Percentiles rank a stretch among this genome's conserved stretches.
Conservation (phyloP, 2,113 vertebrate species). For the cattle (Bos taurus) region ARS-UCD2.0 NC_037342.1:77452501-77453000, state of each 20-base stretch:
- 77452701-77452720: background rate
- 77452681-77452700: background rate
- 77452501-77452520: background rate
- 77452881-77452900: background rate
- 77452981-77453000: background rate
- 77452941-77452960: background rate
- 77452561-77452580: background rate
- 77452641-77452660: background rate
- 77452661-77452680: background rate
- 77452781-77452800: background rate
- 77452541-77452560: background rate
- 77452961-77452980: background rate
- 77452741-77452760: background rate
- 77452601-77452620: background rate
- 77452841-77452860: background rate
- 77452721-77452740: background rate
- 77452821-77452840: background rate
- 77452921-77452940: background rate
- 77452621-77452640: background rate
- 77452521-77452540: background rate
- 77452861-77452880: background rate
- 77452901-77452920: background rate
- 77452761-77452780: background rate
- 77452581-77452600: background rate
- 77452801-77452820: background rate